Evolutionary conservation across 1,140 invertebrate genomes (phyloP).

Genomic region (Rhopalosiphum maidis): DNA sequence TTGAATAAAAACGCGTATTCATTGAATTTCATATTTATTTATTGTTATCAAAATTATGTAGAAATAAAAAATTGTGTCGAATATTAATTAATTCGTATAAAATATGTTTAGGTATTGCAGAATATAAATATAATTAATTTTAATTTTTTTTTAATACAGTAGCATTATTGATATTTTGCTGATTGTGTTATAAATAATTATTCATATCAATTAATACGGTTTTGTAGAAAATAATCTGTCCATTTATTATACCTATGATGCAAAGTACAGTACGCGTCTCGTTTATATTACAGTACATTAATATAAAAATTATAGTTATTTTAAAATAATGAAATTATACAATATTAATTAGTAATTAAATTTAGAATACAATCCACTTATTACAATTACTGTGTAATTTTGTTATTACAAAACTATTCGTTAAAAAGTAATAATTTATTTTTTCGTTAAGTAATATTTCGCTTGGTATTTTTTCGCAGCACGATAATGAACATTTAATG

Average conservation of each 20-base stretch:
- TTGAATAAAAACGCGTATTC: not conserved
- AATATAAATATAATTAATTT: not conserved
- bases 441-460: not conserved
- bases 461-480: not conserved
- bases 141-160: not conserved
- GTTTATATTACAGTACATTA: not conserved
- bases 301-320: slow-evolving; percentile 9
- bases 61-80: not conserved
- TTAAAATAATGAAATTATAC: not conserved
- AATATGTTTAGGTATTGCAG: not conserved
- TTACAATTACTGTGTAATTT: slow-evolving; percentile 1
- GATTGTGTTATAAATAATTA: slow-evolving; percentile 29
- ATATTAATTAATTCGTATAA: not conserved
- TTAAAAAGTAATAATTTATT: not conserved
- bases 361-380: not conserved
- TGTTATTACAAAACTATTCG: not conserved
- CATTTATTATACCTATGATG: not conserved
- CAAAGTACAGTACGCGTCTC: not conserved
- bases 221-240: not conserved
- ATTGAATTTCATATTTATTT: not conserved
- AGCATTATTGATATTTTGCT: not conserved
- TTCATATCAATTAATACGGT: slow-evolving; percentile 22
- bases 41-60: not conserved
- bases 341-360: slow-evolving; percentile 11
- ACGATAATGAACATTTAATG: not conserved